Base-by-base conservation (phyloP, 2,797 vertebrate genomes). In the Huso huso region DNA sequence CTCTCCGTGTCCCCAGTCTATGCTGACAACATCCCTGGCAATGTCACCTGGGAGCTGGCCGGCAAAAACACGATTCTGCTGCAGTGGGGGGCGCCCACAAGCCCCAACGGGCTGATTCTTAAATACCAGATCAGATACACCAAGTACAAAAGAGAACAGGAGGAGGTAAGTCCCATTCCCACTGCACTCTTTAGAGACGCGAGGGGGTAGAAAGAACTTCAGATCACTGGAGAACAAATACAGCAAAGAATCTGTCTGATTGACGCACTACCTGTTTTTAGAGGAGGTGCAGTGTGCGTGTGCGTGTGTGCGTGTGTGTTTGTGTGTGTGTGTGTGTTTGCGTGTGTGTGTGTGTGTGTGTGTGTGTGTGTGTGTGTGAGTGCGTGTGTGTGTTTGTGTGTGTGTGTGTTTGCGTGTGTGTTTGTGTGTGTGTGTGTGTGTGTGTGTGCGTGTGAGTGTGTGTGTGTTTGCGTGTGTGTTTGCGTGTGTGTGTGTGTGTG, bases 71-170 rank as follows among this genome's bases (percentile, higher is more conserved):
- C 84, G 0, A 74, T 91, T 66, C 71, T 87, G 57, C 77, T 91
- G 57, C 77, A 74, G 51, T 91, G 89, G 89, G 72, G 73, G 0
- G 87, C 89, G 57, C 89, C 89, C 4, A 63, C 66, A 1, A 86
- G 89, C 62, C 89, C 89, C 64, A 91, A 91, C 0, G 89, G 87
- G 49, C 84, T 91, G 69, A 88, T 91, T 76, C 85, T 90, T 60
- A 90, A 90, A 68, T 91, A 91, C 0, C 89, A 91, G 78, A 85
- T 91, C 71, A 55, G 53, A 55, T 55, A 55, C 53, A 55, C 53
- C 9, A 90, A 89, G 61, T 89, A 89, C 78, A 86, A 83, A 49
- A 79, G 87, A 0, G 77, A 83, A 4, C 53, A 55, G 66, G 84
- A 70, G 1, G 88, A 91, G 81, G 89, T 91, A 77, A 76, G 82